Percentiles rank a stretch among this genome's conserved stretches.
Conservation (phyloP, 2,888 invertebrate genomes). For the Notocelia uddmanniana region DNA sequence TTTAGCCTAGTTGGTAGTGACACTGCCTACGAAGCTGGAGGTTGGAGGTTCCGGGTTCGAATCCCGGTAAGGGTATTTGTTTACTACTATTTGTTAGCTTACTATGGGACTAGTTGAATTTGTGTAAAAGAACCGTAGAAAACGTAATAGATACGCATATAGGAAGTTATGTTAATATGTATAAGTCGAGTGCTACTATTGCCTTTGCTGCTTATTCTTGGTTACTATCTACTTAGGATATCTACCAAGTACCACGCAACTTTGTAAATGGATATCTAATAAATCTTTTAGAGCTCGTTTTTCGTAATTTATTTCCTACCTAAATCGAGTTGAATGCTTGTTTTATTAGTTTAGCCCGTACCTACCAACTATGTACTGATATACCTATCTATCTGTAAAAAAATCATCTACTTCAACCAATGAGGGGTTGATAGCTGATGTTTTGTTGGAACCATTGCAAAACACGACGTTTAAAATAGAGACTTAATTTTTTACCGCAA, state of each 20-base stretch:
- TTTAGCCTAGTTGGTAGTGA: too few relatives aligned
- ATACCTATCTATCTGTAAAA: too few relatives aligned
- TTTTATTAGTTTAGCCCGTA: slow-evolving; percentile 19
- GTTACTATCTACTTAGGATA: neutral
- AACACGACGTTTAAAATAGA: neutral
- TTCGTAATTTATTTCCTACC: slow-evolving; percentile 7
- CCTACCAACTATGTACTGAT: too few relatives aligned
- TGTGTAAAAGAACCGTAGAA: too few relatives aligned
- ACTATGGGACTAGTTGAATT: too few relatives aligned
- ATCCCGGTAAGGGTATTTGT: too few relatives aligned
- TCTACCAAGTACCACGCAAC: neutral
- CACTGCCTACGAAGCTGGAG: too few relatives aligned
- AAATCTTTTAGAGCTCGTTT: neutral
- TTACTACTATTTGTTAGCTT: too few relatives aligned
- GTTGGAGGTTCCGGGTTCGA: too few relatives aligned
- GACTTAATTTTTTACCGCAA: too few relatives aligned
- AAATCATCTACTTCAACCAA: slow-evolving; percentile 3
- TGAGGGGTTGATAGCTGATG: neutral
- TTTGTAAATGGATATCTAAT: neutral
- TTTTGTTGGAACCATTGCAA: neutral
- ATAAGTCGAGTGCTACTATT: neutral
- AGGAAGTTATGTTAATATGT: too few relatives aligned
- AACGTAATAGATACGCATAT: too few relatives aligned
- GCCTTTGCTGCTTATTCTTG: neutral
- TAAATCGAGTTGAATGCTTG: slow-evolving; percentile 27